These are phyloP conservation scores for Steatornis caripensis DNA, from an alignment of 2,113 vertebrate genomes.

Conservation along the genomic window DNA sequence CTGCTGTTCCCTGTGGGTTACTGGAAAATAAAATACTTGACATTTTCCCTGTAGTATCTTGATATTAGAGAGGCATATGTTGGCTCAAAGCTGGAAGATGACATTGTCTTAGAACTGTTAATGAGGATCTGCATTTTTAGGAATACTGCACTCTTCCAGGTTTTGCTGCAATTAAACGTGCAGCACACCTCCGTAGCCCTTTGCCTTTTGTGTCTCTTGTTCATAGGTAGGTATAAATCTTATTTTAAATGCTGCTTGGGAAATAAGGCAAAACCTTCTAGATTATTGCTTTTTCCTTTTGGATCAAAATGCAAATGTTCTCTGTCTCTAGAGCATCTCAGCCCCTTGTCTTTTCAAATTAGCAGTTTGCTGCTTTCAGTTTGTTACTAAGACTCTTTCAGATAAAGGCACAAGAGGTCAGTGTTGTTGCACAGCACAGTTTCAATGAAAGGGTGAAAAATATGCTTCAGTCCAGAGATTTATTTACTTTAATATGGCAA, in stretches of 20 bases:
- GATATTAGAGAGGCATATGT: not conserved
- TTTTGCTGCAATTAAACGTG: not conserved
- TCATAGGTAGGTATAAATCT: not conserved
- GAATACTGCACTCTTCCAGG: not conserved
- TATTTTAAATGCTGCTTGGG: not conserved
- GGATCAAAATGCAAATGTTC: not conserved
- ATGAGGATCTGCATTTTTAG: not conserved
- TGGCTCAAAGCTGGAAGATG: not conserved
- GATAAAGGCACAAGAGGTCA: constrained; percentile 55
- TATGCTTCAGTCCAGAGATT: not conserved
- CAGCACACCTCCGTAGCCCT: not conserved
- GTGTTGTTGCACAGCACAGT: constrained; percentile 21
- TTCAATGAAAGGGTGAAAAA: not conserved
- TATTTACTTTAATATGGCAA: not conserved
- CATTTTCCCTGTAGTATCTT: not conserved
- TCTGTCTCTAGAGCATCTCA: not conserved
- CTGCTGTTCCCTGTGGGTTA: not conserved
- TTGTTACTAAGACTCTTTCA: not conserved
- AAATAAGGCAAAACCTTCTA: not conserved
- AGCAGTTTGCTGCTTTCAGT: not conserved
- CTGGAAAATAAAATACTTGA: not conserved
- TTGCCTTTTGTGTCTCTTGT: not conserved
- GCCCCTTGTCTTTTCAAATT: not conserved
- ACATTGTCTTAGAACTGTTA: not conserved
- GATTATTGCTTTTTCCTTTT: not conserved